A percentile compares a stretch with the other conserved stretches of the same genome.
These are phyloP conservation scores for Parnassius apollo DNA, from an alignment of 2,888 invertebrate species.

Conservation along the genomic window DNA sequence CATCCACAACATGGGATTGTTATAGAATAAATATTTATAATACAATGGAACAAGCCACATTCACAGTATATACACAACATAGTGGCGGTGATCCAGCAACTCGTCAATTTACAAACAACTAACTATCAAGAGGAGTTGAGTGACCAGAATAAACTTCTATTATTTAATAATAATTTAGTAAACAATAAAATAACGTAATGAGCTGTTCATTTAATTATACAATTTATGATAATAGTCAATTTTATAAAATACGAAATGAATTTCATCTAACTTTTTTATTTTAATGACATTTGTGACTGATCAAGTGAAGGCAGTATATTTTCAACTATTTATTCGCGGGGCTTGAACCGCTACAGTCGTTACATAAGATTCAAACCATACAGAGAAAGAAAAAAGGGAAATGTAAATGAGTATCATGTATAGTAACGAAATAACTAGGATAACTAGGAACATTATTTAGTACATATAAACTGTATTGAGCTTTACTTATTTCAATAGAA, in stretches of 20 bases:
- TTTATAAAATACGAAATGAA: constrained; percentile 27
- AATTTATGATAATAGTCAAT: constrained; percentile 21
- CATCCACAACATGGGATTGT: constrained; percentile 6
- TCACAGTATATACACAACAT: constrained; percentile 53
- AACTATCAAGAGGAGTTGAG: constrained; percentile 62
- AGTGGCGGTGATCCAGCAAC: constrained; percentile 41
- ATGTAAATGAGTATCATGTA: too few relatives aligned
- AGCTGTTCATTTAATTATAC: constrained; percentile 27
- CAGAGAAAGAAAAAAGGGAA: too few relatives aligned
- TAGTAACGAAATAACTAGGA: too few relatives aligned
- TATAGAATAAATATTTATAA: constrained; percentile 59
- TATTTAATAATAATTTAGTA: constrained; percentile 56
- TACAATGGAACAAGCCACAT: constrained; percentile 52
- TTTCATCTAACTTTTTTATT: constrained; percentile 16
- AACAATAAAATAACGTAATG: constrained; percentile 49
- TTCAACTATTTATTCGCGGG: neutral
- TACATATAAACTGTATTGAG: constrained; percentile 10
- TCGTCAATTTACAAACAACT: constrained; percentile 49
- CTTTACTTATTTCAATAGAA: neutral
- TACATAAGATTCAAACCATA: too few relatives aligned
- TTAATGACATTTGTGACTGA: constrained; percentile 15
- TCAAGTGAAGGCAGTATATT: constrained; percentile 26
- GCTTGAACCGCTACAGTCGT: too few relatives aligned
- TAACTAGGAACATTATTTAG: constrained; percentile 12
- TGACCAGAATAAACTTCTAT: constrained; percentile 69